Evolutionary conservation across 2,113 vertebrate species (phyloP).

Genomic region (Setophaga kirtlandii): DNA sequence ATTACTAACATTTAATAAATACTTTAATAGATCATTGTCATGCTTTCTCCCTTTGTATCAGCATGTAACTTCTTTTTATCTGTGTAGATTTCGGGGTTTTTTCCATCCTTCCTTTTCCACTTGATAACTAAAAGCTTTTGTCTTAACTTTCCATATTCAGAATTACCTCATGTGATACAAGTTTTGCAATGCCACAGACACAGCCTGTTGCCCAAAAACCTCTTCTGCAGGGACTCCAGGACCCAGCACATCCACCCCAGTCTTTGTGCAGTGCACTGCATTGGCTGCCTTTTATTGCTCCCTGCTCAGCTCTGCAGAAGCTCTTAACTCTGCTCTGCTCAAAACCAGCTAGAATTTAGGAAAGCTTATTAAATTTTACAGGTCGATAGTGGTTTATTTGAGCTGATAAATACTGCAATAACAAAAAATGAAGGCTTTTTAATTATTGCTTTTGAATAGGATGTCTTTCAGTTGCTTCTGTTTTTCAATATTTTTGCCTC

Average conservation of each 20-base stretch:
- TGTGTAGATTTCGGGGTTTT: not conserved
- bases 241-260: not conserved
- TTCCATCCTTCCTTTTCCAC: not conserved
- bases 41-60: not conserved
- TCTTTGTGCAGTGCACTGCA: not conserved
- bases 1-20: not conserved
- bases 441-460: not conserved
- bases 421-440: not conserved
- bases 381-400: not conserved
- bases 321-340: not conserved
- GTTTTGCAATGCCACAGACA: not conserved
- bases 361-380: not conserved
- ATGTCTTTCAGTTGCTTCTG: not conserved
- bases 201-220: not conserved
- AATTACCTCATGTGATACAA: too few species aligned
- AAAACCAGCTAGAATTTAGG: not conserved
- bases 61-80: not conserved
- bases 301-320: not conserved
- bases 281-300: not conserved
- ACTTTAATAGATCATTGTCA: not conserved
- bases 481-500: not conserved
- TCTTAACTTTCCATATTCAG: not conserved
- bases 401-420: not conserved
- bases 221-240: not conserved
- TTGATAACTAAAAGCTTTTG: not conserved